These are phyloP conservation scores for Galerucella calmariensis DNA, from an alignment of 2,888 invertebrate species.

Conservation along the genomic window DNA sequence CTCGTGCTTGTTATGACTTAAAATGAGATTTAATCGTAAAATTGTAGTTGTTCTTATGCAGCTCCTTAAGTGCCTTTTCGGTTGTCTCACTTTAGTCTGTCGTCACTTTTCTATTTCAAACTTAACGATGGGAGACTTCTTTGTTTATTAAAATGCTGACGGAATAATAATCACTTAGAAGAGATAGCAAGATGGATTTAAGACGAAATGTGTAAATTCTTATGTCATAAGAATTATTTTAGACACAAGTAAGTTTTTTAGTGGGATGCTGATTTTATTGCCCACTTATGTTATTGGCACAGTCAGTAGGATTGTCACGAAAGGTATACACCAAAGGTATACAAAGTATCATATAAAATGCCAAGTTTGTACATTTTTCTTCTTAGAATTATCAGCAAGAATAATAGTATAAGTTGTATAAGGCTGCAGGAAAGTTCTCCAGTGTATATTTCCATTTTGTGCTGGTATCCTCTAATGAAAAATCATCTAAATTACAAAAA, in stretches of 20 bases:
- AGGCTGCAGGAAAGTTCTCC: no score
- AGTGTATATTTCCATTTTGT: no score
- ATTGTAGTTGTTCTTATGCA: slow-evolving; percentile 56
- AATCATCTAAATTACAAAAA: neutral
- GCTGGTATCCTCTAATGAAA: no score
- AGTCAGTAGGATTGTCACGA: no score
- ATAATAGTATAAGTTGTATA: no score
- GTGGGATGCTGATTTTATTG: no score
- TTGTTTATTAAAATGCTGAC: slow-evolving; percentile 14
- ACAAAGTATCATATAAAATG: no score
- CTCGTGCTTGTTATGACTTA: slow-evolving; percentile 58
- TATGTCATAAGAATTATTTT: neutral
- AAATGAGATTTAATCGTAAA: slow-evolving; percentile 62
- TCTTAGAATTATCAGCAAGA: no score
- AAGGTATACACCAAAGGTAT: no score
- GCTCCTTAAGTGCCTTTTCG: slow-evolving; percentile 59
- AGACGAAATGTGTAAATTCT: neutral
- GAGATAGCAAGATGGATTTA: neutral
- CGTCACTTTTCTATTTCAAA: slow-evolving; percentile 36
- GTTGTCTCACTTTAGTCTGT: slow-evolving; percentile 54
- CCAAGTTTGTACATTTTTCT: no score
- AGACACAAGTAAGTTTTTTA: no score
- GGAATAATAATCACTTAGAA: neutral
- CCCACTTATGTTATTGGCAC: no score
- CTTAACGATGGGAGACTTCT: slow-evolving; percentile 5